A percentile compares a stretch with the other conserved stretches of the same genome.
phyloP scores from a whole-genome alignment of 2,888 invertebrate species.

The Gymnosoma rotundatum region DNA sequence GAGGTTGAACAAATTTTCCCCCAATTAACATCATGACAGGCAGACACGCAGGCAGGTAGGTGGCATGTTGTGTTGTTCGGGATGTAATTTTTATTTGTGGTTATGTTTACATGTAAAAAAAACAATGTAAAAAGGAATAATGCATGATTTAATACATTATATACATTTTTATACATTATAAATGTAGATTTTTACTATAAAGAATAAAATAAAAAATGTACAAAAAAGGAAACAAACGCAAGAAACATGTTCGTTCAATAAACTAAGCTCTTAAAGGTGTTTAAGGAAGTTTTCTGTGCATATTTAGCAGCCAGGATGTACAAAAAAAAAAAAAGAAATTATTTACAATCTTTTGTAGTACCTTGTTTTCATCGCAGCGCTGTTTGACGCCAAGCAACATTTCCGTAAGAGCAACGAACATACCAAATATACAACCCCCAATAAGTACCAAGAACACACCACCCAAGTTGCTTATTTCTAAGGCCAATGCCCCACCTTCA shows the following conservation, averaged over 20 bases:
- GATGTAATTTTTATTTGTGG: conserved; percentile 41
- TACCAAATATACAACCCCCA: conserved; percentile 82
- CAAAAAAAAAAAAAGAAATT: neutral
- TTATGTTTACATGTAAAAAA: conserved; percentile 14
- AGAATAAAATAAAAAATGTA: neutral
- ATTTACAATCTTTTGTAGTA: conserved; percentile 68
- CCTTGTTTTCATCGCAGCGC: conserved; percentile 80
- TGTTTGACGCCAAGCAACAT: conserved; percentile 80
- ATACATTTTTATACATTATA: conserved; percentile 31
- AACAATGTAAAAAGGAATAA: conserved; percentile 2
- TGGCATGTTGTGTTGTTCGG: conserved; percentile 28
- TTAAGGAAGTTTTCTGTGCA: conserved; percentile 19
- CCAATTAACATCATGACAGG: conserved; percentile 1
- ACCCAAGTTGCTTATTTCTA: conserved; percentile 86
- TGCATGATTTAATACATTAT: conserved; percentile 36
- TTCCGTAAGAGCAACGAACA: conserved; percentile 79
- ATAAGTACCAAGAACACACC: conserved; percentile 86
- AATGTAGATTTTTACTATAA: conserved; percentile 4
- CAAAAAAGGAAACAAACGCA: conserved; percentile 2
- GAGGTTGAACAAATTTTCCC: conserved; percentile 23
- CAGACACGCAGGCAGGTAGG: conserved; percentile 24
- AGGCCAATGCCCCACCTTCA: conserved; percentile 81
- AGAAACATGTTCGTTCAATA: conserved; percentile 13
- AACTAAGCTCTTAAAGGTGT: conserved; percentile 42
- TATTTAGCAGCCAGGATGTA: conserved; percentile 10